Base-by-base conservation (phyloP, 2,888 invertebrate genomes). In the Lutraria lutraria region DNA sequence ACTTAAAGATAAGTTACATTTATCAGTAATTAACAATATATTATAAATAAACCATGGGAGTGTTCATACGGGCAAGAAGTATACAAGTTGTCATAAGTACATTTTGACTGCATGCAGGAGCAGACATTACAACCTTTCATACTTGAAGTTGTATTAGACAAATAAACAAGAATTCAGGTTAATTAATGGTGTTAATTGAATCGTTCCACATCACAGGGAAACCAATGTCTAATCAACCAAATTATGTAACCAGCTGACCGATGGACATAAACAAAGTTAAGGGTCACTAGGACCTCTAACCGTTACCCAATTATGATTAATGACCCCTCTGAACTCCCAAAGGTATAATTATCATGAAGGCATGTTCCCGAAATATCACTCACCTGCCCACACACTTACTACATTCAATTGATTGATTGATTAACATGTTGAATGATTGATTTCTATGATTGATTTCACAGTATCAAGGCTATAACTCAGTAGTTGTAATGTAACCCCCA, bases 161-260 rank as follows among this genome's bases (percentile, higher is more conserved):
- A 12, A 68, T 68, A 68, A 68, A 68, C 25, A 25, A 21, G 3
- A 76, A 34, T 16, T 34, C 34, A 31, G 76, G 34, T 76, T 34
- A 80, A 85, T 85, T 85, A 60, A 85, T 53, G 34, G 60, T 80
- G 85, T 43, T 85, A 79, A 85, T 85, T 80, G 85, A 60, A 79
- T 80, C 85, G 80, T 79, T 85, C 80, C 34, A 19, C 43, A 54
- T 34, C 43, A 80, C 60, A 43, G 25, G 85, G 85, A 25, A 52
- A 52, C 84, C 53, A 76, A 81, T 25, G 29, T 15, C 1, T 81
- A 85, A 53, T 85, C 25, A 56, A 25, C 56, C 25, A n/a, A 8
- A 53, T 85, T 79, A 80, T 19, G 16, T 85, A 79, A 85, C 31
- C n/a, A 60, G 16, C 54, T 85, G 85, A 80, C 85, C 60, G 19